These are phyloP conservation scores for Limanda limanda DNA, from an alignment of 2,113 vertebrate species.

Conservation along the genomic window DNA sequence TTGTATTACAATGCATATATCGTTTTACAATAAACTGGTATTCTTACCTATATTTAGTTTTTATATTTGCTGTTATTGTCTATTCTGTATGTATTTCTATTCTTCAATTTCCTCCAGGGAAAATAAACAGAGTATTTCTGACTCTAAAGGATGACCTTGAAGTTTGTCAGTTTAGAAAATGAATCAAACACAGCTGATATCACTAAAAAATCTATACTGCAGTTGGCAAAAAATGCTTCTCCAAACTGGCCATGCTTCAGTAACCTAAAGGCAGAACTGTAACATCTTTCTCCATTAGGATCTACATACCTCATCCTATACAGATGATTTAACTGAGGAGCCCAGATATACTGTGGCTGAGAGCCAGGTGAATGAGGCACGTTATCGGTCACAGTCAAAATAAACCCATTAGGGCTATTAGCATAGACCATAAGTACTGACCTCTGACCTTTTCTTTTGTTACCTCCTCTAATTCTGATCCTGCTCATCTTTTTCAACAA, in stretches of 20 bases:
- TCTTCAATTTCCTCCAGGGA: too few relatives aligned
- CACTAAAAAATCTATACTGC: not conserved
- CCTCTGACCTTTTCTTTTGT: slow-evolving; percentile 35
- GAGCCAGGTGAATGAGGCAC: slow-evolving; percentile 38
- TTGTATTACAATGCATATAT: too few relatives aligned
- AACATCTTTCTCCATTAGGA: not conserved
- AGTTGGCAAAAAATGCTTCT: not conserved
- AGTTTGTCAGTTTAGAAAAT: not conserved
- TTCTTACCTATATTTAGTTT: too few relatives aligned
- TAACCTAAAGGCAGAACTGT: not conserved
- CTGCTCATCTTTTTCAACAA: slow-evolving; percentile 50
- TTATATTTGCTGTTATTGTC: too few relatives aligned
- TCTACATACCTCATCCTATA: not conserved
- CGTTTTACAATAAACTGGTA: too few relatives aligned
- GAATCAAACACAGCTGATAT: not conserved
- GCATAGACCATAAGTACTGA: slow-evolving; percentile 32
- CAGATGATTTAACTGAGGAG: not conserved
- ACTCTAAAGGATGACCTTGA: too few relatives aligned
- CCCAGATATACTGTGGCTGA: not conserved
- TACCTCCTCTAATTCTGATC: slow-evolving; percentile 61
- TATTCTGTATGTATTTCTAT: too few relatives aligned
- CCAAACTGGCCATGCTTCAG: not conserved
- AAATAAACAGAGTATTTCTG: too few relatives aligned
- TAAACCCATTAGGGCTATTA: slow-evolving; percentile 69
- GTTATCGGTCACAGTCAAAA: slow-evolving; percentile 36